Base-by-base conservation (phyloP, 2,113 vertebrate genomes). In the Neoarius graeffei region DNA sequence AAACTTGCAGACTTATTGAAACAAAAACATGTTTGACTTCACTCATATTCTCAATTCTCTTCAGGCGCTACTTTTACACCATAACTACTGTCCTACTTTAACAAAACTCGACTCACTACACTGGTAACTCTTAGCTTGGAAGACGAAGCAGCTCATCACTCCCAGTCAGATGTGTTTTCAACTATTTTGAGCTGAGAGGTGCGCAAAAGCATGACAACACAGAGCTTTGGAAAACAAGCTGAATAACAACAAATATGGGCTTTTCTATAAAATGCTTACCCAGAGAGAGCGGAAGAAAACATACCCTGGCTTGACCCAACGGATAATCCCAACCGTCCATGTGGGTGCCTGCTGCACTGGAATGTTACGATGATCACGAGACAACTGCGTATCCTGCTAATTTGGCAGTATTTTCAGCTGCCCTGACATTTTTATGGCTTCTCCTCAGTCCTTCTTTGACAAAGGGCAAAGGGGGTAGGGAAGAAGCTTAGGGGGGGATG, bases 321-420 rank as follows among this genome's bases (percentile, higher is more conserved):
- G 57, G 77, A 87, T 85, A 88, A 89, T 87, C 90, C 90, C 86
- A 86, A 89, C 83, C 67, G 62, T 89, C 91, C 85, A 82, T 90
- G 88, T 88, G 87, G 89, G 87, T 64, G 67, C 88, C 84, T 84
- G 81, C 86, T 91, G 69, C 88, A 69, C 84, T 92, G 86, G 85
- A 91, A 93, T 94, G 94, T 94, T 90, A 94, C 71, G 42, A 88
- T 82, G 74, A 84, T 92, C 74, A 90, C 77, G 80, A 91, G 91
- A 93, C 89, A 90, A 88, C 74, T 66, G 90, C 89, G 86, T 93
- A 92, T 91, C 91, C 91, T 84, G 92, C 92, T 94, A 94, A 95
- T 95, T 93, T 94, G 93, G 90, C 93, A 92, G 91, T 94, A 95
- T 94, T 94, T 96, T 89, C 88, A 88, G 90, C 84, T 86, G 81